A percentile compares a stretch with the other conserved stretches of the same genome.
Conservation (phyloP, 1,140 invertebrate species). For the Drosophila mauritiana region DNA sequence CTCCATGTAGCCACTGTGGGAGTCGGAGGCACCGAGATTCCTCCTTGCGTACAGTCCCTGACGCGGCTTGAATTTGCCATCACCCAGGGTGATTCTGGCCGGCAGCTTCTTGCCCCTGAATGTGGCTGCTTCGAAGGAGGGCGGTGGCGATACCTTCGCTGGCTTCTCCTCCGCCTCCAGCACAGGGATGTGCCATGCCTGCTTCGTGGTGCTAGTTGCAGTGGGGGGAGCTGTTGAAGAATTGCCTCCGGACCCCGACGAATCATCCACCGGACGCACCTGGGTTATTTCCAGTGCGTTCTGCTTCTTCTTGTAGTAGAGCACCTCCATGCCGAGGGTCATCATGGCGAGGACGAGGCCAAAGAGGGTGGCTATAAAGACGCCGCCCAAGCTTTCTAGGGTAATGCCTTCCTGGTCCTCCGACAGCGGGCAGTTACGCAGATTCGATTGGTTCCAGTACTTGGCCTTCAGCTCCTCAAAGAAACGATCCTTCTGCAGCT, state of each 20-base stretch:
- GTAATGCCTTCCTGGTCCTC: slow-evolving; percentile 95
- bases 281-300: slow-evolving; percentile 38
- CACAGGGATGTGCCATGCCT: slow-evolving; percentile 42
- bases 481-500: slow-evolving; percentile 93
- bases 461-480: slow-evolving; percentile 91
- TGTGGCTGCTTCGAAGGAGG: slow-evolving; percentile 66
- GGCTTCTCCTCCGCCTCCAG: slow-evolving; percentile 10
- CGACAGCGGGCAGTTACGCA: slow-evolving; percentile 88
- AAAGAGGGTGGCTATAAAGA: slow-evolving; percentile 94
- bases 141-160: slow-evolving; percentile 57
- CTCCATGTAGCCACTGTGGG: slow-evolving; percentile 53
- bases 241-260: background rate
- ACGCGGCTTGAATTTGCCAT: slow-evolving; percentile 61
- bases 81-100: slow-evolving; percentile 49
- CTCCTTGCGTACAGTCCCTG: slow-evolving; percentile 38
- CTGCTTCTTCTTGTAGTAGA: slow-evolving; percentile 89
- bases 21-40: slow-evolving; percentile 28
- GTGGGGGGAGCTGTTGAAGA: slow-evolving; percentile 18
- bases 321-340: slow-evolving; percentile 91
- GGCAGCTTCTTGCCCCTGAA: slow-evolving; percentile 58
- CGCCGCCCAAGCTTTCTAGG: slow-evolving; percentile 93
- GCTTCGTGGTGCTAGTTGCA: slow-evolving; percentile 14
- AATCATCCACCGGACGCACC: slow-evolving; percentile 50
- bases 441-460: slow-evolving; percentile 92
- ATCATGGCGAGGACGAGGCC: slow-evolving; percentile 93